These are phyloP conservation scores for Listronotus oregonensis DNA, from an alignment of 1,140 invertebrate genomes.

Conservation along the genomic window DNA sequence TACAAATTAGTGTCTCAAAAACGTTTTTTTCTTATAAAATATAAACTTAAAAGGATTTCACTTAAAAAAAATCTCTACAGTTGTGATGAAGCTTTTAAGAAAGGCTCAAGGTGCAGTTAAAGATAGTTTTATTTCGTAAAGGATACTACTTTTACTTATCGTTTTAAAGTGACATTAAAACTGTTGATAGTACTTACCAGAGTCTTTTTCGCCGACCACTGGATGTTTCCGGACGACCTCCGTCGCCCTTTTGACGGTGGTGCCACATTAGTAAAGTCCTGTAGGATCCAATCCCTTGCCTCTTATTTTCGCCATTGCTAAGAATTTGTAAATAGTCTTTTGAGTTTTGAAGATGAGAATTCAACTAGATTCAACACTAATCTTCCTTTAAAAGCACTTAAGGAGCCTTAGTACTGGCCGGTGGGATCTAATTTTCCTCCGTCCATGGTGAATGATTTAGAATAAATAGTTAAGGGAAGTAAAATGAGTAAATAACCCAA, in stretches of 20 bases:
- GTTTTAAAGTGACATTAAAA: too few species aligned
- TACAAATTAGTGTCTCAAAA: too few species aligned
- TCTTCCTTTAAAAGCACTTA: conserved; percentile 1
- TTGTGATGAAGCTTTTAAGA: too few species aligned
- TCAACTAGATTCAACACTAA: neutral
- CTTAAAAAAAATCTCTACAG: too few species aligned
- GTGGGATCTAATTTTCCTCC: conserved; percentile 54
- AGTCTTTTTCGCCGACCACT: conserved; percentile 54
- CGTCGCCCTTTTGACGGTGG: conserved; percentile 51
- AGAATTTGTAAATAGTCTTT: conserved; percentile 2
- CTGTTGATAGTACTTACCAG: conserved; percentile 50
- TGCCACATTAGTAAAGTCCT: conserved; percentile 52
- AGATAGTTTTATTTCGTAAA: too few species aligned
- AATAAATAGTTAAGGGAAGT: neutral
- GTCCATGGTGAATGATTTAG: conserved; percentile 44
- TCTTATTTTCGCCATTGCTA: conserved; percentile 43
- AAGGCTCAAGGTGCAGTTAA: too few species aligned
- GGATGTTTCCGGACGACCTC: conserved; percentile 54
- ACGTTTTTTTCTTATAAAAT: too few species aligned
- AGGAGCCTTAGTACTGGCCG: conserved; percentile 48
- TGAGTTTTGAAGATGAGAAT: conserved; percentile 7
- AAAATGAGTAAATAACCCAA: neutral
- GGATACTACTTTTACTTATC: too few species aligned
- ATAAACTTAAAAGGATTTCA: too few species aligned
- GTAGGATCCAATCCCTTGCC: conserved; percentile 54